Conservation (phyloP, 2,888 invertebrate genomes). For the Mesorhabditis belari region DNA sequence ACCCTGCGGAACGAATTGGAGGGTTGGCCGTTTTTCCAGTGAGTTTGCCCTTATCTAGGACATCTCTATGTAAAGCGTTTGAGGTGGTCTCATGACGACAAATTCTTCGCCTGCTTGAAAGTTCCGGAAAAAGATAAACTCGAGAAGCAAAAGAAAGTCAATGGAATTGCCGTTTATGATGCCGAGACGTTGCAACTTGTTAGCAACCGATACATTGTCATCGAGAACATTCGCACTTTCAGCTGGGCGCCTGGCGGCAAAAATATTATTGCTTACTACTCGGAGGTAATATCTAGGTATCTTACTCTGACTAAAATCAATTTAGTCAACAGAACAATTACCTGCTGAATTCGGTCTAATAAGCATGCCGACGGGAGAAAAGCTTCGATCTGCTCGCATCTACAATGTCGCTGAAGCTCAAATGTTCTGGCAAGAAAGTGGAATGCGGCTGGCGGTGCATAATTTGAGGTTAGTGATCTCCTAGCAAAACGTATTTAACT, state of each 20-base stretch:
- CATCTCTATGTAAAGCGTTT: too few relatives aligned
- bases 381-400: conserved; percentile 56
- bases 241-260: conserved; percentile 91
- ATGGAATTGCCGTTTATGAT: conserved; percentile 79
- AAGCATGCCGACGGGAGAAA: conserved; percentile 35
- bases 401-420: conserved; percentile 97
- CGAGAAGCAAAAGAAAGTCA: conserved; percentile 32
- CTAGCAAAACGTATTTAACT: neutral
- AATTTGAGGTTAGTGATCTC: conserved; percentile 59
- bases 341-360: conserved; percentile 50
- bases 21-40: conserved; percentile 57
- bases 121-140: conserved; percentile 39
- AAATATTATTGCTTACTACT: conserved; percentile 93
- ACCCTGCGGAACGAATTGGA: conserved; percentile 27
- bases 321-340: conserved; percentile 17
- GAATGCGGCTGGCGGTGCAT: conserved; percentile 93
- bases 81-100: conserved; percentile 60
- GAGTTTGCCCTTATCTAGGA: too few relatives aligned
- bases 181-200: conserved; percentile 87
- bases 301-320: neutral
- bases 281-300: conserved; percentile 66
- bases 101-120: conserved; percentile 48
- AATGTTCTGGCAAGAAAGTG: conserved; percentile 85
- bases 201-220: conserved; percentile 78
- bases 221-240: conserved; percentile 70